Evolutionary conservation across 92 coral and sea anemone species (phyloP).

Genomic region (Paramuricea clavata): DNA sequence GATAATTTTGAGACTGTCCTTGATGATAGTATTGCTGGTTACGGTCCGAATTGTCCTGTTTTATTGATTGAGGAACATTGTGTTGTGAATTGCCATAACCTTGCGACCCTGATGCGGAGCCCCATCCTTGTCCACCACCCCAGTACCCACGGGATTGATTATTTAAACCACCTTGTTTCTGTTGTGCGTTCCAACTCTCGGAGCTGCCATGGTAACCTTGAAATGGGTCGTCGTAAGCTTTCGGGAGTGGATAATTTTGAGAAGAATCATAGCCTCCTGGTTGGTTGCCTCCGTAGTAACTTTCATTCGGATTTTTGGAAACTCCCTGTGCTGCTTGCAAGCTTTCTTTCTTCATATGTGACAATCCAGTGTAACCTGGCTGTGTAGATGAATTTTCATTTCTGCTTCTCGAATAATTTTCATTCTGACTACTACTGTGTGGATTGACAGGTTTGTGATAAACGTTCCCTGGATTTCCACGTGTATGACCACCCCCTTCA

Average conservation of each 20-base stretch:
- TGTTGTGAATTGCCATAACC: neutral
- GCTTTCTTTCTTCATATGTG: conserved; percentile 4
- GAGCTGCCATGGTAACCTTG: neutral
- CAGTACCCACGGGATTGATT: neutral
- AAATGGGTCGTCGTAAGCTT: neutral
- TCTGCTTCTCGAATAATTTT: neutral
- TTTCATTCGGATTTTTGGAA: neutral
- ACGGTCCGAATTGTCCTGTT: neutral
- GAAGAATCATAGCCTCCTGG: neutral
- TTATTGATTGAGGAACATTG: neutral
- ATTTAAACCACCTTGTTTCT: neutral
- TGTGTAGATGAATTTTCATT: neutral
- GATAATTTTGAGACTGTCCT: neutral
- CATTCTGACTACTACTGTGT: neutral
- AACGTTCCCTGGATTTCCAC: conserved; percentile 15
- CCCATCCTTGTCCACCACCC: neutral
- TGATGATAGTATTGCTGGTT: neutral
- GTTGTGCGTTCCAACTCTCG: neutral
- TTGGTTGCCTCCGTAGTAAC: neutral
- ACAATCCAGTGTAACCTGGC: neutral
- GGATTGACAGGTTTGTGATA: neutral
- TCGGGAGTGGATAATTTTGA: neutral
- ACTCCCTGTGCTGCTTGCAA: neutral
- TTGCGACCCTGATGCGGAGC: neutral
- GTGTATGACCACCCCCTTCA: conserved; percentile 14